These are phyloP conservation scores for Elgaria multicarinata DNA, from an alignment of 2,113 vertebrate species.

Conservation along the genomic window DNA sequence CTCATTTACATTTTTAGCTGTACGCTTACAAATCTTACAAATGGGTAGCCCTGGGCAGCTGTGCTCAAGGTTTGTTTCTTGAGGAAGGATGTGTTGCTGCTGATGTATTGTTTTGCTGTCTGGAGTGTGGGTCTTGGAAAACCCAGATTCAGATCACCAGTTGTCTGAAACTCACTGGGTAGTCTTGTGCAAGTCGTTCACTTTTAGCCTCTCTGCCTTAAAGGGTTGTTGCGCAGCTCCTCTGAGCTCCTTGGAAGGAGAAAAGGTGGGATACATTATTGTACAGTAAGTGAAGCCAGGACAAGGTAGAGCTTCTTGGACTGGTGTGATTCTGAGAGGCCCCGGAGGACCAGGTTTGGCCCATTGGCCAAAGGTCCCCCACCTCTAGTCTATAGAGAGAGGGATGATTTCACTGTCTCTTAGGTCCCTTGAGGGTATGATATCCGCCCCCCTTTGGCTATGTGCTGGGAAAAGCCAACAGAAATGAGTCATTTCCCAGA, in stretches of 20 bases:
- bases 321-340: background rate
- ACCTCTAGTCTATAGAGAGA: background rate
- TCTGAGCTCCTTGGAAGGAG: background rate
- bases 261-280: background rate
- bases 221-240: background rate
- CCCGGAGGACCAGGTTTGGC: too few species aligned
- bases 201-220: too few species aligned
- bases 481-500: conserved; percentile 32
- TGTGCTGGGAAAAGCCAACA: background rate
- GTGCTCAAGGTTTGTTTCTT: background rate
- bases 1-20: background rate
- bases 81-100: background rate
- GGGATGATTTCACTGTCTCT: background rate
- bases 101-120: background rate
- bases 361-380: too few species aligned
- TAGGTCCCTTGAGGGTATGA: background rate
- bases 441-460: background rate
- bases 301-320: background rate
- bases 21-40: background rate
- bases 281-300: background rate
- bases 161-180: background rate
- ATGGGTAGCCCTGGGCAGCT: background rate
- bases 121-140: background rate
- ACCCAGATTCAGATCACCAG: too few species aligned
- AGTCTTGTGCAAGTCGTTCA: background rate